A percentile compares a stretch with the other conserved stretches of the same genome.
Conservation (phyloP, 2,888 invertebrate genomes). For the Melieria omissa region DNA sequence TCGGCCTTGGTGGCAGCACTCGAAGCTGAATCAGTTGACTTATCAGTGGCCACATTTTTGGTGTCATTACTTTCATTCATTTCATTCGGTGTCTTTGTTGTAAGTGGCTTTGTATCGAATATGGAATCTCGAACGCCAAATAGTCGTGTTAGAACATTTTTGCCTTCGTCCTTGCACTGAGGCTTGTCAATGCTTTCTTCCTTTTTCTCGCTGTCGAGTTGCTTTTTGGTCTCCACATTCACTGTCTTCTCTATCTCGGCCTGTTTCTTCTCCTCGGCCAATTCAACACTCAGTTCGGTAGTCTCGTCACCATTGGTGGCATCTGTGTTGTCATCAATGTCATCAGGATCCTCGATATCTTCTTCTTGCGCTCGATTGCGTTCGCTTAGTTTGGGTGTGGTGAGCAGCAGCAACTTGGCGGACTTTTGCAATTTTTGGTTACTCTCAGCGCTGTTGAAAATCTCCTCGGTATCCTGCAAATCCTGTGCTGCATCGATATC, state of each 20-base stretch:
- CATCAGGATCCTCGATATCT: conserved; percentile 54
- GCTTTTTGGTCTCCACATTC: not conserved
- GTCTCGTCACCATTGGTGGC: conserved; percentile 7
- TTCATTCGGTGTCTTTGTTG: not conserved
- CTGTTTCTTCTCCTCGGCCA: not conserved
- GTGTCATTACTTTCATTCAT: not conserved
- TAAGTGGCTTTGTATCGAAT: too few species aligned
- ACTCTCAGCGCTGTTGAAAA: not conserved
- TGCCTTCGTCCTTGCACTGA: not conserved
- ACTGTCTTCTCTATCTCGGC: not conserved
- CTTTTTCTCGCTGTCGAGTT: not conserved
- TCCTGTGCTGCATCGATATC: not conserved
- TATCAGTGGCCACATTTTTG: not conserved
- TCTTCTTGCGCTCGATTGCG: conserved; percentile 50
- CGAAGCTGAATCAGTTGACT: not conserved
- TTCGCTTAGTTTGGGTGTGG: conserved; percentile 52
- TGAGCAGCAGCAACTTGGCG: conserved; percentile 55
- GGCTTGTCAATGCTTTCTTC: not conserved
- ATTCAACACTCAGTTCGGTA: conserved; percentile 15
- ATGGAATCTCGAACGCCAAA: not conserved
- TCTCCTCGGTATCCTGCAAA: not conserved
- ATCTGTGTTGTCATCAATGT: conserved; percentile 37
- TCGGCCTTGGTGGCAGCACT: conserved; percentile 6
- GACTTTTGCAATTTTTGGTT: conserved; percentile 43
- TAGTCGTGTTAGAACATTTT: not conserved